These are phyloP conservation scores for Amiota mariae DNA, from an alignment of 2,888 invertebrate genomes.

Conservation along the genomic window DNA sequence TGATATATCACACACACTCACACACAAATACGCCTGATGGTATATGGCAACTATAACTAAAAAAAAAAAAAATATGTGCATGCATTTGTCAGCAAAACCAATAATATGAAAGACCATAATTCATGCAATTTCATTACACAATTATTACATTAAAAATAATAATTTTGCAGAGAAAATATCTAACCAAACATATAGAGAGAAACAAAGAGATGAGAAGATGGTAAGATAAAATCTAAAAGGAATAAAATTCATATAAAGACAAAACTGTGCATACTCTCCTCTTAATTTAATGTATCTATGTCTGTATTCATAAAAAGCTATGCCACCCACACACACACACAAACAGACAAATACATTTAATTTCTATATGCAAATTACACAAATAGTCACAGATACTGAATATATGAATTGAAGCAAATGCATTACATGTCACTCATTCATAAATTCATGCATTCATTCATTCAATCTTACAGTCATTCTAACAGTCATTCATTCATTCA, in stretches of 20 bases:
- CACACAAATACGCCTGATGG: no score
- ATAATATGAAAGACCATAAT: not conserved
- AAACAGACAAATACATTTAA: slow-evolving; percentile 11
- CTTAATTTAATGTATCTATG: not conserved
- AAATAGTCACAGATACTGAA: not conserved
- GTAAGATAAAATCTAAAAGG: no score
- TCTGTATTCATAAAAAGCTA: no score
- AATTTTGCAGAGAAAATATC: no score
- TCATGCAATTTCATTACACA: slow-evolving; percentile 10
- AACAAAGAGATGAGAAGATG: no score
- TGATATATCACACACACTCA: no score
- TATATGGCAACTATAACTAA: no score
- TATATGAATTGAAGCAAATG: slow-evolving; percentile 10
- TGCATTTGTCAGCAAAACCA: not conserved
- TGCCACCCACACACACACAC: not conserved
- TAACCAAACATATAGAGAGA: no score
- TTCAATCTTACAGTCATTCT: no score
- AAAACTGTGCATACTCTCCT: slow-evolving; percentile 2
- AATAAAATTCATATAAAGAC: no score
- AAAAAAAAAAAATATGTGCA: no score
- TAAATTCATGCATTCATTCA: slow-evolving; percentile 11
- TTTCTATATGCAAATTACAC: slow-evolving; percentile 22
- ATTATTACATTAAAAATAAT: not conserved
- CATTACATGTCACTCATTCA: slow-evolving; percentile 13
- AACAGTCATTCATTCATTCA: not conserved